These are phyloP conservation scores for Huso huso DNA, from an alignment of 2,797 vertebrate species.

Conservation along the genomic window DNA sequence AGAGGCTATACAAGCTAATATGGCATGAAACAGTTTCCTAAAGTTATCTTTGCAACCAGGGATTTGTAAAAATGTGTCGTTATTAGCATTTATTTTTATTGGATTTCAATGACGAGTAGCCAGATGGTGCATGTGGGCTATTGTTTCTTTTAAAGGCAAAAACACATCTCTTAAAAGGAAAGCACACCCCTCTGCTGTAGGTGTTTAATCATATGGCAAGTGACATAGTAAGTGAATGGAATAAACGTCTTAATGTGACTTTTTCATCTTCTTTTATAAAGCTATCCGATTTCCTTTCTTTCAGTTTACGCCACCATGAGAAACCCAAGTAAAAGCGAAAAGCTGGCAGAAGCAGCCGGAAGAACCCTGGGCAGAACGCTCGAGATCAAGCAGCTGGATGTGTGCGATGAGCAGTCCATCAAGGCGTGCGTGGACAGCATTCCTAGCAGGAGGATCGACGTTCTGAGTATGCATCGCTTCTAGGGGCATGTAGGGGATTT, in stretches of 20 bases:
- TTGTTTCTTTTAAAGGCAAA: background rate
- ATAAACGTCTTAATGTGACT: background rate
- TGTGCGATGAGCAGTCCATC: conserved; percentile 63
- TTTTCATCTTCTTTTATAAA: background rate
- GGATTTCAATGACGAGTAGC: too few species aligned
- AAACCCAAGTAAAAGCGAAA: conserved; percentile 53
- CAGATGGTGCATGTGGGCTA: background rate
- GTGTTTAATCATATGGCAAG: too few species aligned
- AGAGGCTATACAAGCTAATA: background rate
- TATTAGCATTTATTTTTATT: too few species aligned
- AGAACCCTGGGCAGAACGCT: conserved; percentile 40
- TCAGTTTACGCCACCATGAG: conserved; percentile 60
- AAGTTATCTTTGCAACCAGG: too few species aligned
- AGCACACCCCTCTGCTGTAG: too few species aligned
- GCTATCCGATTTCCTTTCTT: conserved; percentile 13
- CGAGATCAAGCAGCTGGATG: conserved; percentile 50
- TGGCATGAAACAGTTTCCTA: too few species aligned
- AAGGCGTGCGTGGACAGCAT: conserved; percentile 59
- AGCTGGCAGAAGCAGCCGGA: conserved; percentile 55
- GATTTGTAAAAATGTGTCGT: too few species aligned
- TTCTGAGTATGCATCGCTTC: conserved; percentile 44
- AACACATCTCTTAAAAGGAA: background rate
- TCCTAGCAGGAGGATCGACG: conserved; percentile 56
- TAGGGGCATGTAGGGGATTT: too few species aligned
- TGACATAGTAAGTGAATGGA: too few species aligned